phyloP scores from a whole-genome alignment of 2,888 invertebrate species.

The Trissolcus brochymenae region DNA sequence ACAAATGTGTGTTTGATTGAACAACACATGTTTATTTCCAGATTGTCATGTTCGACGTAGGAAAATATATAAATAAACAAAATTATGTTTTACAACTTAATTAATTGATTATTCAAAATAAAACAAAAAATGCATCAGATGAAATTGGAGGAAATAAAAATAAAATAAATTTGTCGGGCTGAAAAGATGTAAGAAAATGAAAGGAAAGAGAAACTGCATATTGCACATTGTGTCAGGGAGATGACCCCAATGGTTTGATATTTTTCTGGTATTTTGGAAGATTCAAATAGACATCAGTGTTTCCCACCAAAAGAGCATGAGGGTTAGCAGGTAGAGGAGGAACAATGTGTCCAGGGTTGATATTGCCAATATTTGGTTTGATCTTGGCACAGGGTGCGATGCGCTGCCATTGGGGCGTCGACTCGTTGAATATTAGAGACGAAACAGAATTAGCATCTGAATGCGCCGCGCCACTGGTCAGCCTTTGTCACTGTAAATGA shows the following conservation, averaged over 20 bases:
- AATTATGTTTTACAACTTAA: too few relatives aligned
- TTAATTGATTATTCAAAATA: too few relatives aligned
- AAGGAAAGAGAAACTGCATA: slow-evolving; percentile 23
- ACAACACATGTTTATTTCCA: not conserved
- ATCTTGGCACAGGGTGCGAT: slow-evolving; percentile 64
- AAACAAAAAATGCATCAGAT: too few relatives aligned
- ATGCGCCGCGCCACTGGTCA: slow-evolving; percentile 68
- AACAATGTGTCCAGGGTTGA: slow-evolving; percentile 69
- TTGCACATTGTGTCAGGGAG: not conserved
- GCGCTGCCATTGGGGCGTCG: slow-evolving; percentile 39
- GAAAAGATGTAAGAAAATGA: too few relatives aligned
- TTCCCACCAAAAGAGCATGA: slow-evolving; percentile 49
- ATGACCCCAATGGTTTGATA: slow-evolving; percentile 40
- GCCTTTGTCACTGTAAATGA: slow-evolving; percentile 70
- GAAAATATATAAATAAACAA: too few relatives aligned
- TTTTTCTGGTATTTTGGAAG: slow-evolving; percentile 61
- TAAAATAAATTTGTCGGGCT: too few relatives aligned
- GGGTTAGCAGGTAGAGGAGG: slow-evolving; percentile 51
- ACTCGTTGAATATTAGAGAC: slow-evolving; percentile 68
- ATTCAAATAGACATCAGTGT: slow-evolving; percentile 66
- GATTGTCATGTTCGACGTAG: too few relatives aligned
- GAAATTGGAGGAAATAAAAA: too few relatives aligned
- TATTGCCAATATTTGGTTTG: slow-evolving; percentile 77
- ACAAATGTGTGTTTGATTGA: slow-evolving; percentile 18
- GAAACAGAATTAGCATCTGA: slow-evolving; percentile 74